Evolutionary conservation across 2,113 vertebrate species (phyloP).

Genomic region (Antidorcas marsupialis): DNA sequence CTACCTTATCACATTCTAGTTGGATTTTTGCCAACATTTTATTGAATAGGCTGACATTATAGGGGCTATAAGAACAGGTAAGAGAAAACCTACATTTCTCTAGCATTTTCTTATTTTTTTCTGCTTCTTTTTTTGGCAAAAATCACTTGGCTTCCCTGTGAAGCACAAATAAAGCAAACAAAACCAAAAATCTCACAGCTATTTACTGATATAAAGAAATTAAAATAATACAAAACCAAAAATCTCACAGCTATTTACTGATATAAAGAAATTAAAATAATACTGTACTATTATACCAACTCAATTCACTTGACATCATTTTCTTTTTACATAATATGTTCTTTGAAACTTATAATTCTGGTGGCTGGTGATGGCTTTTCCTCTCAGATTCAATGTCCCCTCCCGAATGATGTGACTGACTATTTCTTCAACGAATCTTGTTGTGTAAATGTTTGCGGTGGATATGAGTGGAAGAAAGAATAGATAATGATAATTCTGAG

Average conservation of each 20-base stretch:
- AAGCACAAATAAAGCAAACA: constrained; percentile 15
- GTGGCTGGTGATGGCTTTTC: background rate
- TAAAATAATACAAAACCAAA: constrained; percentile 26
- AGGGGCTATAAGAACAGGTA: background rate
- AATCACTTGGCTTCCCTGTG: background rate
- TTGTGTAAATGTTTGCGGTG: constrained; percentile 17
- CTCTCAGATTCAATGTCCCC: background rate
- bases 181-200: constrained; percentile 20
- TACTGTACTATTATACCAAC: background rate
- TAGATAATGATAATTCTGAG: constrained; percentile 27
- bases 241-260: constrained; percentile 7
- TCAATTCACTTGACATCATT: background rate
- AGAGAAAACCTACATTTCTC: constrained; percentile 10
- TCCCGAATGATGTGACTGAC: background rate
- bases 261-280: constrained; percentile 27
- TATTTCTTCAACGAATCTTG: background rate
- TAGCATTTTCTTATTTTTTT: background rate
- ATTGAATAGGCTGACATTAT: constrained; percentile 24
- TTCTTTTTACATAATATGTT: background rate
- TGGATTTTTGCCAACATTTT: constrained; percentile 24
- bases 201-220: constrained; percentile 32
- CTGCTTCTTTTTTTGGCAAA: background rate
- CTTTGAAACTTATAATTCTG: background rate
- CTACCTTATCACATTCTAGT: background rate
- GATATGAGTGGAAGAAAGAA: background rate